Conservation (phyloP, 1,140 invertebrate species). For the Drosophila lacertosa region DNA sequence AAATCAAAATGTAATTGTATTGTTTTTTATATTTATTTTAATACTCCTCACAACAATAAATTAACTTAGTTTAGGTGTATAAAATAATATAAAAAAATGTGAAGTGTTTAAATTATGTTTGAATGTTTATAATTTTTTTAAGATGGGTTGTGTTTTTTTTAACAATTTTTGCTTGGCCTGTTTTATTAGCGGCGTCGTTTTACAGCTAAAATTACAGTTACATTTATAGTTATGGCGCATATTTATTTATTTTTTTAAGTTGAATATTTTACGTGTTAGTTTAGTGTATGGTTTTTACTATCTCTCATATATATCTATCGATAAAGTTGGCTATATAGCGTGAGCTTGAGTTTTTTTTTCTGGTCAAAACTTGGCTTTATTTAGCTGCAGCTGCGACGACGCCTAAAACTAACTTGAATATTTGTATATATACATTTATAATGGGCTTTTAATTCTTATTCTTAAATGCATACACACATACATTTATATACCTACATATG, state of each 20-base stretch:
- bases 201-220: slow-evolving; percentile 31
- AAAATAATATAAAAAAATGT: slow-evolving; percentile 28
- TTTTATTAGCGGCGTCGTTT: slow-evolving; percentile 36
- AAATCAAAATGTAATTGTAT: slow-evolving; percentile 16
- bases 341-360: slow-evolving; percentile 37
- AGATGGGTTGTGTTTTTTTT: background rate
- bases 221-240: slow-evolving; percentile 45
- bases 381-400: slow-evolving; percentile 45
- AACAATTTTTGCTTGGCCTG: slow-evolving; percentile 35
- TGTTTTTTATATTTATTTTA: slow-evolving; percentile 15
- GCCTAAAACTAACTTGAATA: slow-evolving; percentile 34
- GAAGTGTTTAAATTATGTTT: background rate
- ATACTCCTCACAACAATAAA: slow-evolving; percentile 23
- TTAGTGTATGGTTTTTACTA: slow-evolving; percentile 1
- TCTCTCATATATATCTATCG: slow-evolving; percentile 25
- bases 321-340: slow-evolving; percentile 45
- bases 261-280: slow-evolving; percentile 34
- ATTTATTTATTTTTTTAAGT: slow-evolving; percentile 23
- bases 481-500: slow-evolving; percentile 22
- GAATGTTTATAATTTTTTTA: slow-evolving; percentile 7
- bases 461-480: too few relatives aligned
- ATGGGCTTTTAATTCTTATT: slow-evolving; percentile 9
- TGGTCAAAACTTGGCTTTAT: slow-evolving; percentile 47
- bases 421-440: slow-evolving; percentile 33
- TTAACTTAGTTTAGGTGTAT: slow-evolving; percentile 4